Evolutionary conservation across 2,888 invertebrate genomes (phyloP).

Genomic region (Clostera curtula): DNA sequence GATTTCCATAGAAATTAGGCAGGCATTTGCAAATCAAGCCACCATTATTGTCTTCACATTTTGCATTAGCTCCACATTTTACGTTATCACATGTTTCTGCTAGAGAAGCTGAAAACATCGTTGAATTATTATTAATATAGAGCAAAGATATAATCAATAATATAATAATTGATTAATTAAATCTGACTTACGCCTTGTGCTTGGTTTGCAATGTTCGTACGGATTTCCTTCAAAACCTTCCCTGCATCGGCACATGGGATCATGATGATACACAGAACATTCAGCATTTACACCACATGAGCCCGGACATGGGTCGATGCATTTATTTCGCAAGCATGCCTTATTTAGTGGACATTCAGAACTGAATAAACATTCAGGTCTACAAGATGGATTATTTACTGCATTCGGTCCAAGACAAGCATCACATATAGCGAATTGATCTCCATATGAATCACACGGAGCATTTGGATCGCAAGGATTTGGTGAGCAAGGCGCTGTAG

Average conservation of each 20-base stretch:
- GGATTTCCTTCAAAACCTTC: slow-evolving; percentile 83
- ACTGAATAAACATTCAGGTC: slow-evolving; percentile 88
- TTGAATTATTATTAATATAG: neutral
- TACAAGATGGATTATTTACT: slow-evolving; percentile 81
- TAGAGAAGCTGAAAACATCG: slow-evolving; percentile 50
- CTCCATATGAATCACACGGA: slow-evolving; percentile 81
- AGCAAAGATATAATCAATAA: neutral
- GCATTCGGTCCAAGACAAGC: slow-evolving; percentile 82
- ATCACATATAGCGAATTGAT: slow-evolving; percentile 86
- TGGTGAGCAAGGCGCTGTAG: slow-evolving; percentile 81
- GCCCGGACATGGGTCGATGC: slow-evolving; percentile 86
- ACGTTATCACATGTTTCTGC: slow-evolving; percentile 78
- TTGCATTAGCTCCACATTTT: slow-evolving; percentile 84
- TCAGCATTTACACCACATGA: slow-evolving; percentile 84
- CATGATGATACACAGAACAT: slow-evolving; percentile 81
- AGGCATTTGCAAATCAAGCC: slow-evolving; percentile 82
- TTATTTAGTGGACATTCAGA: slow-evolving; percentile 86
- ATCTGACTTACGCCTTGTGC: slow-evolving; percentile 70
- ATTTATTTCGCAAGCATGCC: slow-evolving; percentile 83
- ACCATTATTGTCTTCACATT: slow-evolving; percentile 79
- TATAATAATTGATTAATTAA: slow-evolving; percentile 7
- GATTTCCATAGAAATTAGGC: slow-evolving; percentile 86
- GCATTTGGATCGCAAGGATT: slow-evolving; percentile 83
- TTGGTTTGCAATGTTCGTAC: slow-evolving; percentile 81
- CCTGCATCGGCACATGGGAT: slow-evolving; percentile 82